phyloP scores from a whole-genome alignment of 2,888 invertebrate genomes.

The Apodemia mormo region DNA sequence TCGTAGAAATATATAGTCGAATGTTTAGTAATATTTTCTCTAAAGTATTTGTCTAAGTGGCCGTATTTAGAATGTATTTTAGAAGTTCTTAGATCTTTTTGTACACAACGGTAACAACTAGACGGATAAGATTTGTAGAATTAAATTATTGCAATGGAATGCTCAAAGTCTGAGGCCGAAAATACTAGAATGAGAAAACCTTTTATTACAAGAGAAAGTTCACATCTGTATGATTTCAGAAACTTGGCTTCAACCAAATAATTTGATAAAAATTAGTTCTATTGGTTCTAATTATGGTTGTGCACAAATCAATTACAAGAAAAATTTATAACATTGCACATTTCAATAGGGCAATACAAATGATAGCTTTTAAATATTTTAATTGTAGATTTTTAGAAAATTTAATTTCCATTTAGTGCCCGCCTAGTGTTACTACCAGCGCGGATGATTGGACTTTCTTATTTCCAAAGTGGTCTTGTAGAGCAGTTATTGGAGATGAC shows the following conservation, averaged over 20 bases:
- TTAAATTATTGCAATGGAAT: conserved; percentile 37
- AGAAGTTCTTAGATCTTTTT: conserved; percentile 1
- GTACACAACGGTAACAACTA: background rate
- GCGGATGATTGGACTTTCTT: conserved; percentile 22
- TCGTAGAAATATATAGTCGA: conserved; percentile 18
- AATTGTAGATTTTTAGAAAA: conserved; percentile 27
- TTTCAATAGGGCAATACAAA: conserved; percentile 33
- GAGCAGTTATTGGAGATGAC: conserved; percentile 28
- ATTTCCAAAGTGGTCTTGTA: conserved; percentile 16
- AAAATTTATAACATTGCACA: background rate
- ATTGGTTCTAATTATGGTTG: conserved; percentile 12
- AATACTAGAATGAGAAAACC: conserved; percentile 25
- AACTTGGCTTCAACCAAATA: conserved; percentile 31
- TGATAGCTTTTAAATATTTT: conserved; percentile 27
- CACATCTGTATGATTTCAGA: conserved; percentile 30
- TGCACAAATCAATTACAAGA: background rate
- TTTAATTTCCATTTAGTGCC: conserved; percentile 27
- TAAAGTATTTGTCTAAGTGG: background rate
- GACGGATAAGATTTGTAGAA: conserved; percentile 18
- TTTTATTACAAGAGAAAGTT: conserved; percentile 32
- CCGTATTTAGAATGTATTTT: conserved; percentile 1
- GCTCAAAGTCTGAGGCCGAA: conserved; percentile 36
- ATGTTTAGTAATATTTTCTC: background rate
- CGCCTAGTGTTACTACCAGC: conserved; percentile 12
- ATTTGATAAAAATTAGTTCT: conserved; percentile 12